Evolutionary conservation across 2,888 invertebrate species (phyloP).

Genomic region (Himalopsyche japonica): DNA sequence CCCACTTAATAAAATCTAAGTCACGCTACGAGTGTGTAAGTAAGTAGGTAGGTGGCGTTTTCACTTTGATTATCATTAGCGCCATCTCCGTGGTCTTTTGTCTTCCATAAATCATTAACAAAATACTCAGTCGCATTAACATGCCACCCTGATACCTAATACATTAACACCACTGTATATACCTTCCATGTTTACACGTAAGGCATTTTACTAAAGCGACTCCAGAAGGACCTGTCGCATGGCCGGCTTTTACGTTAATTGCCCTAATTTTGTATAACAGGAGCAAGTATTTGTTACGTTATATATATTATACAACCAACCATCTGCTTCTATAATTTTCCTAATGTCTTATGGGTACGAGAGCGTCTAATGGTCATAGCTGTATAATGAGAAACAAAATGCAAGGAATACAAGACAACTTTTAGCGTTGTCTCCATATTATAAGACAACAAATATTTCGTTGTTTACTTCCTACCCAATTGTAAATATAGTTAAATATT

Average conservation of each 20-base stretch:
- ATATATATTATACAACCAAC: neutral
- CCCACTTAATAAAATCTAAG: neutral
- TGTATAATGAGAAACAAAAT: neutral
- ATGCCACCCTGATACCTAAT: neutral
- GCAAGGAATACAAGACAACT: neutral
- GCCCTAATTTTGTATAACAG: conserved; percentile 27
- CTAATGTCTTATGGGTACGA: neutral
- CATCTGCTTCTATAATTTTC: neutral
- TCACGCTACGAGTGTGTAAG: neutral
- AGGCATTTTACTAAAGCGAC: neutral
- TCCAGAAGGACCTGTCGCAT: conserved; percentile 6
- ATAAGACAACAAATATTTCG: too few relatives aligned
- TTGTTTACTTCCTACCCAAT: too few relatives aligned
- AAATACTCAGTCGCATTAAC: conserved; percentile 1
- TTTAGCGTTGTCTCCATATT: too few relatives aligned
- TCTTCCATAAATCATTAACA: conserved; percentile 1
- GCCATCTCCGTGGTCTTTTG: neutral
- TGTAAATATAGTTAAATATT: too few relatives aligned
- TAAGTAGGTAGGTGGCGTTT: neutral
- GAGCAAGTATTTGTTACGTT: neutral
- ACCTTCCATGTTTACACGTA: neutral
- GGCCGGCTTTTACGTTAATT: conserved; percentile 32
- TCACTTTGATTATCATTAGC: neutral
- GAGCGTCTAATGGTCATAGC: neutral
- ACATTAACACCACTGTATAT: neutral